These are phyloP conservation scores for Sebastes umbrosus DNA, from an alignment of 2,797 vertebrate species.

Conservation along the genomic window DNA sequence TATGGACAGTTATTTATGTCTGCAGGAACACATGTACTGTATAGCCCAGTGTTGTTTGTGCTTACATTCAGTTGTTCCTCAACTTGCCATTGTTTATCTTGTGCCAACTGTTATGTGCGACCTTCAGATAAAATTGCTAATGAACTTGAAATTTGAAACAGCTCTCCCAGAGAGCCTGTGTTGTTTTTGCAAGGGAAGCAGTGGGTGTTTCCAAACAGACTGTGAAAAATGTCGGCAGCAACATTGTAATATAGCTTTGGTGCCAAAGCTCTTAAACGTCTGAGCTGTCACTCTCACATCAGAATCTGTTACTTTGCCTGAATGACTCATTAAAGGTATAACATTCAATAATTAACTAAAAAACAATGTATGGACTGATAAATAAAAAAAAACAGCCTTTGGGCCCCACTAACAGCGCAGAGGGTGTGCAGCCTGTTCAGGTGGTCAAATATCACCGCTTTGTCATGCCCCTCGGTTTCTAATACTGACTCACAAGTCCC, in stretches of 20 bases:
- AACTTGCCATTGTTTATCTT: not conserved
- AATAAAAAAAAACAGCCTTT: no score
- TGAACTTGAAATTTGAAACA: constrained; percentile 38
- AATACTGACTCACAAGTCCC: no score
- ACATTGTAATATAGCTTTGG: constrained; percentile 2
- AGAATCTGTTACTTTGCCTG: not conserved
- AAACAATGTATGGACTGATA: no score
- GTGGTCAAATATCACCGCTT: no score
- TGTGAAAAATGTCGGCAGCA: constrained; percentile 14
- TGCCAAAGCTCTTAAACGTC: not conserved
- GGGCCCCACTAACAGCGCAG: no score
- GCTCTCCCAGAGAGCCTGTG: not conserved
- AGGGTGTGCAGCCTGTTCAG: no score
- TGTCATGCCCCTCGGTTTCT: no score
- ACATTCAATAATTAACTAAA: no score
- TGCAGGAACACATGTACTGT: not conserved
- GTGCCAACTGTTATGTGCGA: not conserved
- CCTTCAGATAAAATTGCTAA: constrained; percentile 23
- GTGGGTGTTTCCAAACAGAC: constrained; percentile 41
- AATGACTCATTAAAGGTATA: not conserved
- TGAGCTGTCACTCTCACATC: constrained; percentile 10
- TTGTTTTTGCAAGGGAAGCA: constrained; percentile 26
- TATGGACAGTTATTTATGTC: not conserved
- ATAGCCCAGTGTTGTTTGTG: not conserved
- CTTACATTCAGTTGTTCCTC: not conserved